Evolutionary conservation across 2,888 invertebrate genomes (phyloP).

Genomic region (Limnephilus marmoratus): DNA sequence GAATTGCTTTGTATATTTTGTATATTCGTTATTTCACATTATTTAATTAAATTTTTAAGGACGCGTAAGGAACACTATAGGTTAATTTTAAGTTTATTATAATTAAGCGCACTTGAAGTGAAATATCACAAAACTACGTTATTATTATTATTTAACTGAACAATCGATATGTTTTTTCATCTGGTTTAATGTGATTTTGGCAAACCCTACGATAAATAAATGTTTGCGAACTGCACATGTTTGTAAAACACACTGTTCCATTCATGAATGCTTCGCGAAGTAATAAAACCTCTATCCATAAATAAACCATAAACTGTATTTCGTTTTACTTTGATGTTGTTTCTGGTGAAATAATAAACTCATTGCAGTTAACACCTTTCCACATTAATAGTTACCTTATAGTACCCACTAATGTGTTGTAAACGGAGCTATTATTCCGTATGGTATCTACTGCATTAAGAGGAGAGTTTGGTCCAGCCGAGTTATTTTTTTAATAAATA

Average conservation of each 20-base stretch:
- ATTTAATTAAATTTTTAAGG: too few species aligned
- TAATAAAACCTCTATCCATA: neutral
- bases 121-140: too few species aligned
- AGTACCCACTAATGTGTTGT: neutral
- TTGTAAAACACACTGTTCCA: neutral
- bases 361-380: neutral
- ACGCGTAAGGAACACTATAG: too few species aligned
- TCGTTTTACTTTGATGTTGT: neutral
- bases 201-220: neutral
- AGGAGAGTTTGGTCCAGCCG: too few species aligned
- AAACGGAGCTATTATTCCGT: neutral
- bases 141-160: too few species aligned
- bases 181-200: neutral
- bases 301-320: neutral
- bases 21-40: too few species aligned
- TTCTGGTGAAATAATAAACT: neutral
- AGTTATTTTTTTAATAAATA: too few species aligned
- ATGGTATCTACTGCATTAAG: neutral
- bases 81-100: too few species aligned
- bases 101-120: too few species aligned
- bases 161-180: neutral
- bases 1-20: too few species aligned
- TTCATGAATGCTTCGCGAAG: neutral
- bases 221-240: neutral
- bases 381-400: neutral